phyloP scores from a whole-genome alignment of 2,888 invertebrate genomes.

The Hypomecis punctinalis region DNA sequence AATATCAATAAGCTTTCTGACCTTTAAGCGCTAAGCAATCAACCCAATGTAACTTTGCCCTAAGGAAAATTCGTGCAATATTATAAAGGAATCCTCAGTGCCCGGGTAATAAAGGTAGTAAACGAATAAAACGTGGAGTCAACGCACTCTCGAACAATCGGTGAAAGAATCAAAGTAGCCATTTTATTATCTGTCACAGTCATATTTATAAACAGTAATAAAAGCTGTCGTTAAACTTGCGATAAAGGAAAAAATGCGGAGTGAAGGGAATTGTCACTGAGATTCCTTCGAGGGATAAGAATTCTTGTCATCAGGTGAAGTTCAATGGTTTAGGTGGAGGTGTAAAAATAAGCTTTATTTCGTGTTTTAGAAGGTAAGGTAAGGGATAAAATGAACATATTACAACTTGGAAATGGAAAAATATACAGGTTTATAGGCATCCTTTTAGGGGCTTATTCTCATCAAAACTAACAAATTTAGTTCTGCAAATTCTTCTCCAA shows the following conservation, averaged over 20 bases:
- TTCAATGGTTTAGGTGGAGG: slow-evolving; percentile 5
- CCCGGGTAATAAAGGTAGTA: slow-evolving; percentile 19
- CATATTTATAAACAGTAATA: slow-evolving; percentile 36
- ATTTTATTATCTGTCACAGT: slow-evolving; percentile 29
- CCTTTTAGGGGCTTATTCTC: too few relatives aligned
- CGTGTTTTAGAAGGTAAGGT: too few relatives aligned
- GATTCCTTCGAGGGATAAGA: neutral
- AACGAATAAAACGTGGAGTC: slow-evolving; percentile 43
- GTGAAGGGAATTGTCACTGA: neutral
- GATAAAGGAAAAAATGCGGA: slow-evolving; percentile 26
- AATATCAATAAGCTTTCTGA: too few relatives aligned
- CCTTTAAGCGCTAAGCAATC: too few relatives aligned
- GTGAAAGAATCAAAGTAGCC: slow-evolving; percentile 15
- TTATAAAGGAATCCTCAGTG: slow-evolving; percentile 31
- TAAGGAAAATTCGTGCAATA: slow-evolving; percentile 29
- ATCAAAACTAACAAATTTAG: too few relatives aligned
- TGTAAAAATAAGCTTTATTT: neutral
- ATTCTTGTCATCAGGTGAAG: slow-evolving; percentile 1
- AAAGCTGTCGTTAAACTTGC: slow-evolving; percentile 25
- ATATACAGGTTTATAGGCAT: too few relatives aligned
- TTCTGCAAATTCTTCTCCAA: too few relatives aligned
- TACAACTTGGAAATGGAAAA: too few relatives aligned
- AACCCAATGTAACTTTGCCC: neutral
- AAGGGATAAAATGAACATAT: too few relatives aligned
- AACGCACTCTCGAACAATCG: slow-evolving; percentile 46